Percentiles rank a stretch among this genome's conserved stretches.
phyloP scores from a whole-genome alignment of 2,888 invertebrate species.

The Troides helena region DNA sequence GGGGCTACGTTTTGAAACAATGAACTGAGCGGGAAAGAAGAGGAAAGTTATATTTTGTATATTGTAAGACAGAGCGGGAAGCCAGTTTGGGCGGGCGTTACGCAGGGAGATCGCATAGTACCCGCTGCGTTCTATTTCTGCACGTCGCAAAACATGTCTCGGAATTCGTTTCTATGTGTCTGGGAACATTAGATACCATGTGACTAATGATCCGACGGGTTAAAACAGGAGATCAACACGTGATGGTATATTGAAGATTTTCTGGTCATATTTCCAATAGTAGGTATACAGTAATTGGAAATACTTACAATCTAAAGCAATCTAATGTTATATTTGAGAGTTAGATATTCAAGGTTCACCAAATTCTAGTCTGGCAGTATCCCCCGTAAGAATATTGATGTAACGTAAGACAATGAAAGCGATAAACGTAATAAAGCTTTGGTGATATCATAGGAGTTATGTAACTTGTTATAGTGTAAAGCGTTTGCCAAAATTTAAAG shows the following conservation, averaged over 20 bases:
- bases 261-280: conserved; percentile 2
- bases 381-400: conserved; percentile 52
- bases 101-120: conserved; percentile 72
- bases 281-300: background rate
- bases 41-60: conserved; percentile 63
- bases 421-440: conserved; percentile 42
- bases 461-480: conserved; percentile 55
- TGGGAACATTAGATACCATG: conserved; percentile 76
- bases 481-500: conserved; percentile 54
- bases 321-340: conserved; percentile 42
- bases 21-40: conserved; percentile 70
- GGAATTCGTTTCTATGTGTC: conserved; percentile 78
- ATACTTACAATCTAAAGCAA: conserved; percentile 29
- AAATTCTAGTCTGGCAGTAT: conserved; percentile 41
- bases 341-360: conserved; percentile 46
- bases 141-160: conserved; percentile 78
- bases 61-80: conserved; percentile 62
- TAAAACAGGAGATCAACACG: conserved; percentile 41
- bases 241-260: conserved; percentile 6
- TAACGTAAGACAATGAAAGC: conserved; percentile 55
- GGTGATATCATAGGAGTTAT: conserved; percentile 56
- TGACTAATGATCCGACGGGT: conserved; percentile 68
- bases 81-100: conserved; percentile 60
- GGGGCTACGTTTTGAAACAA: conserved; percentile 73
- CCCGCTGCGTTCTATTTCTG: conserved; percentile 78